phyloP scores from a whole-genome alignment of 2,797 vertebrate genomes.

The Pteropus rufus region DNA sequence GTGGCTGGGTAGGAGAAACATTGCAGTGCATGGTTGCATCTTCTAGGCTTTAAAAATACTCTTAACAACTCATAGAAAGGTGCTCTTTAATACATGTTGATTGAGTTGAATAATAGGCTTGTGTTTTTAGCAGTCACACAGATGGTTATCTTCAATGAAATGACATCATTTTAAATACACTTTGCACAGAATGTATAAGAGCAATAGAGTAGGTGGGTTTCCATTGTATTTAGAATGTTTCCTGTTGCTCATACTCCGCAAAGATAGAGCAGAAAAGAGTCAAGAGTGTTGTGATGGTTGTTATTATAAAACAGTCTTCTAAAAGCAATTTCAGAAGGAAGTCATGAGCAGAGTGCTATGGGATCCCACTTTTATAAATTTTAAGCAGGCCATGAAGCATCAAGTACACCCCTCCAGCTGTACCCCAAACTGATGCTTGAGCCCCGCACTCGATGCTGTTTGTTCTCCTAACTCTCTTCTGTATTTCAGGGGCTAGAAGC shows the following conservation, averaged over 20 bases:
- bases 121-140: background rate
- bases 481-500: background rate
- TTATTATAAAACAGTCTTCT: background rate
- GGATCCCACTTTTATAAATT: background rate
- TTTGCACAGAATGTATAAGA: background rate
- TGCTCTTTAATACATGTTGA: background rate
- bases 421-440: background rate
- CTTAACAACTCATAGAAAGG: background rate
- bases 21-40: no score
- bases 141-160: background rate
- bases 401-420: background rate
- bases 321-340: background rate
- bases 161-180: background rate
- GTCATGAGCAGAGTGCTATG: background rate
- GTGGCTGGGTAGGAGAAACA: background rate
- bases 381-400: background rate
- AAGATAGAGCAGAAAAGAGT: background rate
- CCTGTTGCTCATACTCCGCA: background rate
- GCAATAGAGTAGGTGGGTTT: background rate
- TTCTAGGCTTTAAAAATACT: background rate
- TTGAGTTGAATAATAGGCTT: background rate
- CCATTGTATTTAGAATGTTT: background rate
- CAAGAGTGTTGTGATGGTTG: background rate
- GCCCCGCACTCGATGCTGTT: background rate
- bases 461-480: background rate